Conservation (phyloP, 2,888 invertebrate species). For the Caenorhabditis sp. region DNA sequence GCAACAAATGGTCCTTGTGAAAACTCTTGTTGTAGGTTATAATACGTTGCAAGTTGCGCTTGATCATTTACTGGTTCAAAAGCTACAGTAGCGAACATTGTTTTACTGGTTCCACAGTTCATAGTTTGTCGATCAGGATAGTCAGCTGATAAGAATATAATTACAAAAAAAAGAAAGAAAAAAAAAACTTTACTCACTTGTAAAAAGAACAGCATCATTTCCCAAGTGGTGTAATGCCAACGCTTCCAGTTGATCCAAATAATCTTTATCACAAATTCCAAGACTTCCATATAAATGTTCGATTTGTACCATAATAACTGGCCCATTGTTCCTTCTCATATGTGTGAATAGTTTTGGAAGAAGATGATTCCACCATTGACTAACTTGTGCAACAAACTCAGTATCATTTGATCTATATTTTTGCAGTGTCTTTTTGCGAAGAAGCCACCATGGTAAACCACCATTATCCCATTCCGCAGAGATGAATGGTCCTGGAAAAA, state of each 20-base stretch:
- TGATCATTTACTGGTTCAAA: conserved; percentile 11
- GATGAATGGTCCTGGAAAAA: conserved; percentile 55
- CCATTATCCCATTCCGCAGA: conserved; percentile 60
- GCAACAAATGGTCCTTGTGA: conserved; percentile 27
- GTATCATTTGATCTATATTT: conserved; percentile 28
- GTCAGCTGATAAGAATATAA: conserved; percentile 12
- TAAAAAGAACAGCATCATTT: conserved; percentile 81
- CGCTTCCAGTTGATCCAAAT: conserved; percentile 79
- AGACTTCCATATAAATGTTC: conserved; percentile 78
- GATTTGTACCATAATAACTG: conserved; percentile 73
- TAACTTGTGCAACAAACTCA: conserved; percentile 21
- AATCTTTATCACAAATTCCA: conserved; percentile 79
- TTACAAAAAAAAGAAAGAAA: background rate
- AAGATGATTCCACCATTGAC: conserved; percentile 33
- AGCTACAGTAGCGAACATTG: conserved; percentile 21
- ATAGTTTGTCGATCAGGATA: conserved; percentile 15
- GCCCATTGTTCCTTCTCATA: conserved; percentile 73
- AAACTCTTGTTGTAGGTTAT: conserved; percentile 23
- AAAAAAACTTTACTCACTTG: conserved; percentile 21
- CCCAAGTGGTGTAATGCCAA: conserved; percentile 76
- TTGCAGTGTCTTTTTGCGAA: conserved; percentile 26
- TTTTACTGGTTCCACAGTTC: conserved; percentile 16
- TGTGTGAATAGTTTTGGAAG: conserved; percentile 61
- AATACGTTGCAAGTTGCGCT: conserved; percentile 14
- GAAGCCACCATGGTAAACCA: conserved; percentile 58